A percentile compares a stretch with the other conserved stretches of the same genome.
phyloP scores from a whole-genome alignment of 2,113 vertebrate species.

The Thalassarche chlororhynchos region DNA sequence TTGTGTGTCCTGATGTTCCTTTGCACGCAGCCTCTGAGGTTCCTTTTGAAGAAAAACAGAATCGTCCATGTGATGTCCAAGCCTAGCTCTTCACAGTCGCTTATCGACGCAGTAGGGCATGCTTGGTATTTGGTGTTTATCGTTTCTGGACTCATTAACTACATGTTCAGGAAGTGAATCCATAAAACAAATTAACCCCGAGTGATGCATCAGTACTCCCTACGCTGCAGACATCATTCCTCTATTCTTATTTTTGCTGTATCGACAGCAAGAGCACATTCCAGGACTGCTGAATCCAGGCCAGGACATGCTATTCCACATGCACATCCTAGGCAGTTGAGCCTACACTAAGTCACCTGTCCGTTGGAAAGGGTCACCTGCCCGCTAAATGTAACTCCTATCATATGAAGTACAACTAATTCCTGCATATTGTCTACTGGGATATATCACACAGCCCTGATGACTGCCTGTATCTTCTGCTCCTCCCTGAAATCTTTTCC shows the following conservation, averaged over 20 bases:
- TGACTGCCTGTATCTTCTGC: not conserved
- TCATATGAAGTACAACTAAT: not conserved
- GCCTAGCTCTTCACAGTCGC: not conserved
- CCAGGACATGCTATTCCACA: not conserved
- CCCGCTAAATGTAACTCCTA: not conserved
- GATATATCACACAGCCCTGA: not conserved
- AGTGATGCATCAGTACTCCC: not conserved
- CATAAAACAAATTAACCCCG: not conserved
- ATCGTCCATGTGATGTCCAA: not conserved
- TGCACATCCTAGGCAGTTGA: not conserved
- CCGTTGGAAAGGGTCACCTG: not conserved
- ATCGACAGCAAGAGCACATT: not conserved
- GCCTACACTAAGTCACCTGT: not conserved
- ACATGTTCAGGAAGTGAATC: not conserved
- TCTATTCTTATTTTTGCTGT: not conserved
- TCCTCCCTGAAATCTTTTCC: not conserved
- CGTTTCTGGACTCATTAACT: not conserved
- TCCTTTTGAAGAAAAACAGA: not conserved
- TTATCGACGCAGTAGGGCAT: accelerated
- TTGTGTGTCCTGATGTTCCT: not conserved
- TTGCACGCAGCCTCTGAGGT: not conserved
- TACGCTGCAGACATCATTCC: not conserved
- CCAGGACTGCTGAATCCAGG: not conserved
- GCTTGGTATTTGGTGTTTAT: not conserved
- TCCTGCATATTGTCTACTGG: not conserved